Percentiles rank a stretch among this genome's conserved stretches.
These are phyloP conservation scores for Myathropa florea DNA, from an alignment of 2,888 invertebrate genomes.

Conservation along the genomic window DNA sequence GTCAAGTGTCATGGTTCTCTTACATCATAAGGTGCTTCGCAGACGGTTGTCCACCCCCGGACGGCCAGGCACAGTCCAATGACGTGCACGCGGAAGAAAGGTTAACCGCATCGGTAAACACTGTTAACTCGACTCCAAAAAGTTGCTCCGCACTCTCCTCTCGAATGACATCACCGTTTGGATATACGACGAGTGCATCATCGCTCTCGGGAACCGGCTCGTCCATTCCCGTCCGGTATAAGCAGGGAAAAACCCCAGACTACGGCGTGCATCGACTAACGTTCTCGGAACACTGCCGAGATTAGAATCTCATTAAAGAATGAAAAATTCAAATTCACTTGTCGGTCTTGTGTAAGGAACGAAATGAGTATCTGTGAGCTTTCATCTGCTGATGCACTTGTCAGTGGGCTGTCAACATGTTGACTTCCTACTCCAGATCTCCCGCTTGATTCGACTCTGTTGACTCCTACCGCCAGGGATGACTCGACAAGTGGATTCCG, in stretches of 20 bases:
- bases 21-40: conserved; percentile 8
- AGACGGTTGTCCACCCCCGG: conserved; percentile 43
- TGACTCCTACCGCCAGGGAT: conserved; percentile 2
- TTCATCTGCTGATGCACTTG: conserved; percentile 62
- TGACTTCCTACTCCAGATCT: conserved; percentile 68
- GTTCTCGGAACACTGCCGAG: conserved; percentile 27
- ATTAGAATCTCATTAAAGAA: conserved; percentile 67
- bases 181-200: conserved; percentile 13
- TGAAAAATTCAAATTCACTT: conserved; percentile 49
- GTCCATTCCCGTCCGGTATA: too few relatives aligned
- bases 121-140: conserved; percentile 34
- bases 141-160: conserved; percentile 5
- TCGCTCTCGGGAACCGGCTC: conserved; percentile 52
- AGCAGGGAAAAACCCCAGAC: too few relatives aligned
- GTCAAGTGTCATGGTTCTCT: conserved; percentile 47
- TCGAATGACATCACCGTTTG: conserved; percentile 60
- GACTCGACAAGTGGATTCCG: neutral
- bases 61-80: neutral
- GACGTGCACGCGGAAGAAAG: conserved; percentile 28
- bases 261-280: too few relatives aligned
- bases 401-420: conserved; percentile 65
- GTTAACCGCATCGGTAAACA: conserved; percentile 24
- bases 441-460: conserved; percentile 34
- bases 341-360: neutral
- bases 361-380: conserved; percentile 35